These are phyloP conservation scores for Eupithecia abbreviata DNA, from an alignment of 2,888 invertebrate species.

Conservation along the genomic window DNA sequence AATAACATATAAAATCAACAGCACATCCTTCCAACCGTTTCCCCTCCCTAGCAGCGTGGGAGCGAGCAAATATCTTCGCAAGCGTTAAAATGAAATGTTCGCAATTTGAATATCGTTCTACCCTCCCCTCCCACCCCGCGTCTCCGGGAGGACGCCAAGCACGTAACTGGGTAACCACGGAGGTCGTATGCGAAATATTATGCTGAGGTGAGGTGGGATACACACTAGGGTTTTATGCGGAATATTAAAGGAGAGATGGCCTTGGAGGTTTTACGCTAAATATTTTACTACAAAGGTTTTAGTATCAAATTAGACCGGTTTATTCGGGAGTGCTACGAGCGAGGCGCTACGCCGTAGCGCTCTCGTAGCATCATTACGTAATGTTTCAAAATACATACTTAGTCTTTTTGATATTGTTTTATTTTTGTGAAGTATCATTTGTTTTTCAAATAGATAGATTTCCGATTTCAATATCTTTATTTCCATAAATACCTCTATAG, in stretches of 20 bases:
- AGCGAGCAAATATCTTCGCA: constrained; percentile 81
- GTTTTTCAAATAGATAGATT: no score
- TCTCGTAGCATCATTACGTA: neutral
- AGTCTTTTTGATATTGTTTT: no score
- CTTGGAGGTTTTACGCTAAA: neutral
- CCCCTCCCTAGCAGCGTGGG: constrained; percentile 71
- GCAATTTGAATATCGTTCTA: constrained; percentile 81
- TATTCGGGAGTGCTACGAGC: neutral
- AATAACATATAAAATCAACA: neutral
- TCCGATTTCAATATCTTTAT: no score
- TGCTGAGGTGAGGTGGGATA: constrained; percentile 2
- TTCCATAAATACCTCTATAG: no score
- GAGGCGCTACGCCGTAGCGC: neutral
- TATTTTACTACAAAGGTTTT: neutral
- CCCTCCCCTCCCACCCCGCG: constrained; percentile 44
- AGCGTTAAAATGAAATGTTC: constrained; percentile 85
- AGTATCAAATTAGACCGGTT: neutral
- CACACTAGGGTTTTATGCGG: neutral
- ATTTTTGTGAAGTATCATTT: no score
- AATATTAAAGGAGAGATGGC: neutral
- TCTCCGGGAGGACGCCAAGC: constrained; percentile 24
- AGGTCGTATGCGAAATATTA: neutral
- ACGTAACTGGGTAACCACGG: constrained; percentile 29
- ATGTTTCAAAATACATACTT: neutral
- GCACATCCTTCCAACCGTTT: neutral